These are phyloP conservation scores for Sturnira hondurensis DNA, from an alignment of 2,113 vertebrate species.

Conservation along the genomic window DNA sequence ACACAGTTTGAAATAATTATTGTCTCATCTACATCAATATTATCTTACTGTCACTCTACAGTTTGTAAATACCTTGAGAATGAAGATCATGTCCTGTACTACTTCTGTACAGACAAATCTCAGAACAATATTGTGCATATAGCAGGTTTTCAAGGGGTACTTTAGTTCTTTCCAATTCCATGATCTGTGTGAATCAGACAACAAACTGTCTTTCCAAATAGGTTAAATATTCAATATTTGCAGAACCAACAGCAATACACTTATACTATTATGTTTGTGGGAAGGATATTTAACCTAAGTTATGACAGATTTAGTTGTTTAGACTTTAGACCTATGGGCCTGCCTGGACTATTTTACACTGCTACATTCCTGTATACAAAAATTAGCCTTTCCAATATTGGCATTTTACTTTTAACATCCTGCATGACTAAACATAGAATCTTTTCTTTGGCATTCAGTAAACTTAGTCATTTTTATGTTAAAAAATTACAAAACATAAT, in stretches of 20 bases:
- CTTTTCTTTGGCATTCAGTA: constrained; percentile 32
- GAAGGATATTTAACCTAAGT: constrained; percentile 22
- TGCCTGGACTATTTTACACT: background rate
- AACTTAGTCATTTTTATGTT: constrained; percentile 22
- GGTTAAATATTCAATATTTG: constrained; percentile 7
- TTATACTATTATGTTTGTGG: background rate
- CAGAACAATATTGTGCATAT: background rate
- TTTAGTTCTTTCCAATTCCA: background rate
- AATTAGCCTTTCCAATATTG: background rate
- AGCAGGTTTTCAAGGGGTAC: background rate
- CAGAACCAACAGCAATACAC: background rate
- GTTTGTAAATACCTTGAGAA: background rate
- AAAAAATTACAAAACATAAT: constrained; percentile 39
- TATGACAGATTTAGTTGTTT: constrained; percentile 30
- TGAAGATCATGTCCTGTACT: background rate
- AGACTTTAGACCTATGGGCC: background rate
- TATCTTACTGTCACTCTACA: background rate
- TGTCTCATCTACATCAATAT: background rate
- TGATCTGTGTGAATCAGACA: background rate
- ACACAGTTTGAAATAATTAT: constrained; percentile 9
- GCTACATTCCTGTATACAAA: background rate
- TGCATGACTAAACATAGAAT: constrained; percentile 34
- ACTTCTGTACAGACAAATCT: background rate
- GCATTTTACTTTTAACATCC: constrained; percentile 31
- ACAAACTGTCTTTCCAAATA: background rate